A percentile compares a stretch with the other conserved stretches of the same genome.
These are phyloP conservation scores for Pituophis catenifer DNA, from an alignment of 2,113 vertebrate genomes.

Conservation along the genomic window DNA sequence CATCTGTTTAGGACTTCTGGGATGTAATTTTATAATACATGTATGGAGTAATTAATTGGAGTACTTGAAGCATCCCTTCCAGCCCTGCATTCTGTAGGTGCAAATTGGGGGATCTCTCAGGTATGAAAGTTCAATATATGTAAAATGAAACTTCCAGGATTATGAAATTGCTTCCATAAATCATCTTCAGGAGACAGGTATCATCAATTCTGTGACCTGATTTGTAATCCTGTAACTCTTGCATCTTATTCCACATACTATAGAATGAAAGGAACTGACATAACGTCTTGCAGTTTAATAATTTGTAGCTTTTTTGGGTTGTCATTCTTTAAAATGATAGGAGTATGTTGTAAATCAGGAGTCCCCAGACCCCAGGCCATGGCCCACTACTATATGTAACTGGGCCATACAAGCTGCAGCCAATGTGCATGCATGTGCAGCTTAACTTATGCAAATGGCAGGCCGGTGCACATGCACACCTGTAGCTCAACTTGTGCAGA, in stretches of 20 bases:
- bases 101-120: not conserved
- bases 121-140: conserved; percentile 4
- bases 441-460: not conserved
- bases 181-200: not conserved
- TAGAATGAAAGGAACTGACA: not conserved
- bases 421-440: fast-evolving
- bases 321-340: not conserved
- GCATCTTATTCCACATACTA: not conserved
- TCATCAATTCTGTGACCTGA: not conserved
- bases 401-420: not conserved
- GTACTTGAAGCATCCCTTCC: conserved; percentile 29
- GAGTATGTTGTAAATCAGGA: conserved; percentile 1
- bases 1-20: not conserved
- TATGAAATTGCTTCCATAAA: conserved; percentile 14
- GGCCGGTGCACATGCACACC: fast-evolving
- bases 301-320: fast-evolving
- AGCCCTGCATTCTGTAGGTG: conserved; percentile 14
- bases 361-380: not conserved
- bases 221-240: not conserved
- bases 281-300: not conserved
- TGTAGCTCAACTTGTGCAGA: not conserved
- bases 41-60: not conserved
- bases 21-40: conserved; percentile 31
- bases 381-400: not conserved
- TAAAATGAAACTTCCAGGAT: not conserved